Base-by-base conservation (phyloP, 2,113 vertebrate species). In the Collichthys lucidus region DNA sequence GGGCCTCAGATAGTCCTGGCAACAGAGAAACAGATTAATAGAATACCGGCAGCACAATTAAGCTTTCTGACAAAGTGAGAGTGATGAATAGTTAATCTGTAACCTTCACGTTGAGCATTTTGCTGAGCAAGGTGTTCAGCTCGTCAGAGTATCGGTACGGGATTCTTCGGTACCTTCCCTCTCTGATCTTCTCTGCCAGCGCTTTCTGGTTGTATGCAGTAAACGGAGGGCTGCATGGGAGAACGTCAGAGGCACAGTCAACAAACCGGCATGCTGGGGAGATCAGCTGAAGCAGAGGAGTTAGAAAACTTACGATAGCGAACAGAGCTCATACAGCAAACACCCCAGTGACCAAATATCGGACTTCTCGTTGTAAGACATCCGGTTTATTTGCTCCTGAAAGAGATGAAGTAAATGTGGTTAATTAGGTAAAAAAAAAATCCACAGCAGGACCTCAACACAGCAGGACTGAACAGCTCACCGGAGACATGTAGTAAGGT, bases 331-430 rank as follows among this genome's bases (percentile, higher is more conserved):
- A 87, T 99, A 99, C 20, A 99, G 94, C 84, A 99, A 92, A 86
- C 98, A 99, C 9, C 98, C 98, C 66, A 99, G 92, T 0, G 98
- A 99, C 98, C 98, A 99, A 88, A 99, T 99, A 80, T 99, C 98
- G 0, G 98, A 99, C 85, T 99, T 99, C 90, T 99, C 98, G 11
- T 99, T 99, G 91, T 99, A 99, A 0, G 97, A 98, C 96, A 97
- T 94, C 71, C 92, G 91, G 91, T 96, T 97, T 68, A 99, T 95
- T 93, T 99, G 98, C 61, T 99, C 97, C 97, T 99, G 90, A 73
- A 80, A 77, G 19, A 68, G 67, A 86, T 67, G 35, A 31, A 0
- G 5, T 2, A 57, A 19, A 44, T 16, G 4, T 20, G 8, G 24
- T 4, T n/a, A 11, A 55, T 74, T 20, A 44, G 9, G 26, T 26